phyloP scores from a whole-genome alignment of 2,113 vertebrate genomes.

The Onychostruthus taczanowskii region DNA sequence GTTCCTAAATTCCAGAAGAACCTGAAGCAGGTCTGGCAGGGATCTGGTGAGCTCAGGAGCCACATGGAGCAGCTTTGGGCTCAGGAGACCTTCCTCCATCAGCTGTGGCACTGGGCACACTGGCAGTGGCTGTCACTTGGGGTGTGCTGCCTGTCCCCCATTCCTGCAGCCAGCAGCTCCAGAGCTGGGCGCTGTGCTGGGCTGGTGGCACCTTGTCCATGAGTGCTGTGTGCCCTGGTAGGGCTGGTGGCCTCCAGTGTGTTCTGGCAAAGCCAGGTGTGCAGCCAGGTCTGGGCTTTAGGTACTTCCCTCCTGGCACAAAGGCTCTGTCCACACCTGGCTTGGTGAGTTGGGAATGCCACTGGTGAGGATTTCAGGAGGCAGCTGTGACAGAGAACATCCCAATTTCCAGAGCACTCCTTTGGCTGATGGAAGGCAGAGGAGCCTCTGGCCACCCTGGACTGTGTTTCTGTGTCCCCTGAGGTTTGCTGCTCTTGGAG shows the following conservation, averaged over 20 bases:
- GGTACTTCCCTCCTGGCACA: neutral
- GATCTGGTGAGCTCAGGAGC: neutral
- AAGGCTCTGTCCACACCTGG: neutral
- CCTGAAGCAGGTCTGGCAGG: neutral
- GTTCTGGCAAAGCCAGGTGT: neutral
- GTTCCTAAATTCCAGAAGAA: neutral
- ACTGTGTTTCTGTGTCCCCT: neutral
- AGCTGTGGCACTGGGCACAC: neutral
- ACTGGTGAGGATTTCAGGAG: neutral
- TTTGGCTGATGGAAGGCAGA: neutral
- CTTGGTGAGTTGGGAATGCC: neutral
- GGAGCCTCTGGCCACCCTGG: neutral
- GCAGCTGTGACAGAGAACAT: neutral
- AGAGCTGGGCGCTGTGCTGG: neutral
- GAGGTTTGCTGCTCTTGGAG: neutral
- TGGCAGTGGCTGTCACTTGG: accelerated
- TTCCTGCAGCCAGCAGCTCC: neutral
- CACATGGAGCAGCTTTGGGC: accelerated
- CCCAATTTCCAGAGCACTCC: neutral
- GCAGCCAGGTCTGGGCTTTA: neutral
- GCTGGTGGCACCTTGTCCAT: neutral
- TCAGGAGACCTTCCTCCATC: neutral
- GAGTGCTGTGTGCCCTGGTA: accelerated
- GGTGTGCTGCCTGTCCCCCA: accelerated
- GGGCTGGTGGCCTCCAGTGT: neutral